These are phyloP conservation scores for Alloscopus bannaensis DNA, from an alignment of 2,888 invertebrate species.

Conservation along the genomic window DNA sequence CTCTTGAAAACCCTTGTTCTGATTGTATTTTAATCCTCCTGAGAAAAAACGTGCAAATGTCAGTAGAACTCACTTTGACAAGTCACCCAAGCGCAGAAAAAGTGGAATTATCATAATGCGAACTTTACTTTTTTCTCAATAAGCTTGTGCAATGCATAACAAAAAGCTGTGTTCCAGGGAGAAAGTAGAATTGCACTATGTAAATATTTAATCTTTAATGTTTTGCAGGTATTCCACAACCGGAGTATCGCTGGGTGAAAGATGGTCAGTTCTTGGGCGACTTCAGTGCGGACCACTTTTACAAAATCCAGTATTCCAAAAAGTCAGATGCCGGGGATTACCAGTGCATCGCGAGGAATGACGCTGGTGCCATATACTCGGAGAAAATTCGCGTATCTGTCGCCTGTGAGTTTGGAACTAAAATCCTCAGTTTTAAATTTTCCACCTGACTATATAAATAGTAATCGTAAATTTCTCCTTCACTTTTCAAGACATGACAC, in stretches of 20 bases:
- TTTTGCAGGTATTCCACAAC: slow-evolving; percentile 88
- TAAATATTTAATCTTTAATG: background rate
- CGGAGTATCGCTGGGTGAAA: slow-evolving; percentile 94
- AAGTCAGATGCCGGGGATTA: slow-evolving; percentile 92
- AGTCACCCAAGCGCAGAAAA: background rate
- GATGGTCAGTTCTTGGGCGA: slow-evolving; percentile 88
- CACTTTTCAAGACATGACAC: slow-evolving; percentile 85
- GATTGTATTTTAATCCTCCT: too few species aligned
- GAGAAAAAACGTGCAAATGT: too few species aligned
- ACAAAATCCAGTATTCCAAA: slow-evolving; percentile 88
- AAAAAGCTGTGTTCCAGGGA: background rate
- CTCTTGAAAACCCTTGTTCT: too few species aligned
- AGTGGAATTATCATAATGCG: too few species aligned
- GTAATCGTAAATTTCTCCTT: too few species aligned
- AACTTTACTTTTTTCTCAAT: too few species aligned
- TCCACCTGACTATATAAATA: too few species aligned
- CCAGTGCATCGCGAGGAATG: slow-evolving; percentile 82
- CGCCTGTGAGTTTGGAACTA: slow-evolving; percentile 85
- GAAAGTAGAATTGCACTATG: background rate
- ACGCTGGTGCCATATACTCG: slow-evolving; percentile 93
- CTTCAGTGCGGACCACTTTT: slow-evolving; percentile 88
- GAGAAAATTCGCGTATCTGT: slow-evolving; percentile 92
- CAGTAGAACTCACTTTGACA: background rate
- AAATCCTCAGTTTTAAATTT: slow-evolving; percentile 1
- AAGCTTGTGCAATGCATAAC: background rate